phyloP scores from a whole-genome alignment of 2,797 vertebrate genomes.

The Sciurus carolinensis region DNA sequence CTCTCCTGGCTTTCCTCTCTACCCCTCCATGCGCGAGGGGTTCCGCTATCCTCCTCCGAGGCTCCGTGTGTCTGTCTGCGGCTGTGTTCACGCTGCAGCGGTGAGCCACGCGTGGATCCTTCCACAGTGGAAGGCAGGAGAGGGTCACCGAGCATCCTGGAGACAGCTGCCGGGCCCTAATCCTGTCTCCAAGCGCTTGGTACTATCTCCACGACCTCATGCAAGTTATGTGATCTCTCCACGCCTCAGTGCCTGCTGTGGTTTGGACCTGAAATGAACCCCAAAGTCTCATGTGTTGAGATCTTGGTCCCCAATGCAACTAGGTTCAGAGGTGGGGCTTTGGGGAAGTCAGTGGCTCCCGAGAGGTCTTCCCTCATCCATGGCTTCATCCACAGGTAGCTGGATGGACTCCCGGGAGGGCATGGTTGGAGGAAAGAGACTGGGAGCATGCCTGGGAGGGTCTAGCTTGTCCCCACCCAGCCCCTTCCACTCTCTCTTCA shows the following conservation, averaged over 20 bases:
- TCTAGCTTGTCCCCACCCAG: no score
- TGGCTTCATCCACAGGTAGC: no score
- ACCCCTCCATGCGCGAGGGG: neutral
- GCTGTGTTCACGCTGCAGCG: fast-evolving
- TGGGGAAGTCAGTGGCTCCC: no score
- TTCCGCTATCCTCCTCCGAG: neutral
- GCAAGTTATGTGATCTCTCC: neutral
- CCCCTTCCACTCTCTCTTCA: no score
- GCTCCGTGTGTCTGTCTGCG: neutral
- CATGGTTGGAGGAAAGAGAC: no score
- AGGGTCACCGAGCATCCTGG: fast-evolving
- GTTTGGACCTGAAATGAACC: no score
- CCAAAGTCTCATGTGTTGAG: no score
- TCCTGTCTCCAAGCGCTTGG: neutral
- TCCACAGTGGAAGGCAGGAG: neutral
- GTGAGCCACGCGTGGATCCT: fast-evolving
- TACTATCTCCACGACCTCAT: neutral
- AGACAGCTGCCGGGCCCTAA: neutral
- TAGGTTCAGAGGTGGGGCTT: no score
- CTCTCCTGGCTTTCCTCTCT: neutral
- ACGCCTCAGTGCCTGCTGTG: neutral
- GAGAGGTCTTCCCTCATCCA: no score
- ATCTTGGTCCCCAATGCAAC: no score
- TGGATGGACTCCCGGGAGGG: no score
- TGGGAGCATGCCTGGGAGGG: no score